These are phyloP conservation scores for Rapana venosa DNA, from an alignment of 2,888 invertebrate genomes.

Conservation along the genomic window DNA sequence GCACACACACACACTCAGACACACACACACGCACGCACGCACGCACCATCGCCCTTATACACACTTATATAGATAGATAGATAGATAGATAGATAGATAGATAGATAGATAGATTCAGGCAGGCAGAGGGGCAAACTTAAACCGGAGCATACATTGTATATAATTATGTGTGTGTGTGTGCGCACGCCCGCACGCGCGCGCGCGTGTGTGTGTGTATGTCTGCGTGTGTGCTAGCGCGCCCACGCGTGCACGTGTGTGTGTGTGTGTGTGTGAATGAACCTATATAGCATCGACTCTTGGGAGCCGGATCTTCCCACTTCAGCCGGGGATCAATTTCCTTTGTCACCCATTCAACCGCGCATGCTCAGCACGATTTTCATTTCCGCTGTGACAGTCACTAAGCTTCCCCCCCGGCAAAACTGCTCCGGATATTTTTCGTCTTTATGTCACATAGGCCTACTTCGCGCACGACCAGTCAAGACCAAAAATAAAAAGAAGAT, in stretches of 20 bases:
- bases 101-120: no score
- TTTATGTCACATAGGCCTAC: neutral
- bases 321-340: neutral
- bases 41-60: no score
- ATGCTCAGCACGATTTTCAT: conserved; percentile 6
- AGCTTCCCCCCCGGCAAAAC: neutral
- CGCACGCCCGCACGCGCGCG: neutral
- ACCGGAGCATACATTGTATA: neutral
- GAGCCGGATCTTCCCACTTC: neutral
- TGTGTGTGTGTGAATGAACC: neutral
- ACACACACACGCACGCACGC: no score
- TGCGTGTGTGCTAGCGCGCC: neutral
- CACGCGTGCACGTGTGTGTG: neutral
- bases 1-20: no score
- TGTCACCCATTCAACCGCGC: neutral
- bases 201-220: neutral
- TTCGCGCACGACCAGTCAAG: no score
- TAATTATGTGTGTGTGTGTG: conserved; percentile 13
- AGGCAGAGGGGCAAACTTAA: no score
- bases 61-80: no score
- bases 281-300: neutral
- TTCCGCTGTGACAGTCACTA: neutral
- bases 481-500: neutral
- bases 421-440: neutral
- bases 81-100: no score